Evolutionary conservation across 2,797 vertebrate genomes (phyloP).

Genomic region (Aselliscus stoliczkanus): DNA sequence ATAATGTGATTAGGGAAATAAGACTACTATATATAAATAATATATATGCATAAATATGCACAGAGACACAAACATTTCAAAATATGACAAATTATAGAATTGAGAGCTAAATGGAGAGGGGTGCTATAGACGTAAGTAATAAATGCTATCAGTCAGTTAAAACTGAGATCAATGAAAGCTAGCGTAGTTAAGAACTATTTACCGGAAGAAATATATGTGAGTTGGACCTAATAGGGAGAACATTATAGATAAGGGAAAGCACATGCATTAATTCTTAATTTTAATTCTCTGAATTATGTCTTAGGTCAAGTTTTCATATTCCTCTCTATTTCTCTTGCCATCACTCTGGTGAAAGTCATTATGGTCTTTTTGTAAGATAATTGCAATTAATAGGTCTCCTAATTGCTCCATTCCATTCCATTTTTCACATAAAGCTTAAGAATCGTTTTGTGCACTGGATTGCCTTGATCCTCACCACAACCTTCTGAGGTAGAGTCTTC

Average conservation of each 20-base stretch:
- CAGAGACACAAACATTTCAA: background rate
- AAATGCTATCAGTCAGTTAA: background rate
- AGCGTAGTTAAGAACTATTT: background rate
- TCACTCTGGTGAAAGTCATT: background rate
- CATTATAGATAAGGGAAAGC: background rate
- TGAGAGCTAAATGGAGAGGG: background rate
- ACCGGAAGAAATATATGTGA: background rate
- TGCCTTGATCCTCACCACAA: background rate
- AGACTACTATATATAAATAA: background rate
- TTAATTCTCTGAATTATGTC: background rate
- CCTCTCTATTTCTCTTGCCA: background rate
- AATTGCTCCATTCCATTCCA: background rate
- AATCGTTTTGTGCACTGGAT: rapidly evolving
- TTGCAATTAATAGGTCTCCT: background rate
- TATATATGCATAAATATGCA: background rate
- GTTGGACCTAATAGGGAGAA: background rate
- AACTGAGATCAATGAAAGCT: background rate
- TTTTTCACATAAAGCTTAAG: background rate
- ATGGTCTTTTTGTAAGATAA: background rate
- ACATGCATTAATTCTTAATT: background rate
- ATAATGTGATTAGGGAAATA: background rate
- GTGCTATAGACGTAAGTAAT: background rate
- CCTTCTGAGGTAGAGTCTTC: background rate
- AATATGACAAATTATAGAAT: background rate
- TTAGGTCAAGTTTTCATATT: background rate